These are phyloP conservation scores for Syngnathus floridae DNA, from an alignment of 2,113 vertebrate genomes.

Conservation along the genomic window DNA sequence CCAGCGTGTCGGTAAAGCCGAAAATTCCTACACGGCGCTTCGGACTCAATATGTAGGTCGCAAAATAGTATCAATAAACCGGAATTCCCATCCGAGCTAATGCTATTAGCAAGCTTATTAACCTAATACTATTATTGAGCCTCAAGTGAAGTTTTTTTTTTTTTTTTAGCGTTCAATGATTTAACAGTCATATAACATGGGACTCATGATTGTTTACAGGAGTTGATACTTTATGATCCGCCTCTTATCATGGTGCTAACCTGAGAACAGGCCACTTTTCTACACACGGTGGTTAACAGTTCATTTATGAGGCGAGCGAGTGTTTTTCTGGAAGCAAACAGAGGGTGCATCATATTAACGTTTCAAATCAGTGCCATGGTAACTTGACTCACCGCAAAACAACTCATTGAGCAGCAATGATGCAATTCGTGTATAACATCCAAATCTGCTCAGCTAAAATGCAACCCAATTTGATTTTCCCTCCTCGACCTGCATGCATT, in stretches of 20 bases:
- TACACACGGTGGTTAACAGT: neutral
- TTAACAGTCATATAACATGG: no score
- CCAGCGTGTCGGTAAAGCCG: slow-evolving; percentile 33
- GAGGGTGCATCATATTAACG: neutral
- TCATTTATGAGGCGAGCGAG: neutral
- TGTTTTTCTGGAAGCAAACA: neutral
- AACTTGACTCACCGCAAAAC: neutral
- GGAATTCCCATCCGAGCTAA: neutral
- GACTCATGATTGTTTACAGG: no score
- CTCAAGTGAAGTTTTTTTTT: no score
- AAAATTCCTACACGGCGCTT: slow-evolving; percentile 38
- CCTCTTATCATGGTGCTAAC: neutral
- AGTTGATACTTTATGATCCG: no score
- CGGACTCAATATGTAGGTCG: slow-evolving; percentile 13
- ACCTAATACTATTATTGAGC: no score
- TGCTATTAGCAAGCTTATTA: no score
- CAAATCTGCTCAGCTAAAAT: slow-evolving; percentile 1
- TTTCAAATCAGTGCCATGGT: neutral
- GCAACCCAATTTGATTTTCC: slow-evolving; percentile 25
- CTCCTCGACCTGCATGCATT: slow-evolving; percentile 22
- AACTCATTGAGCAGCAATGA: neutral
- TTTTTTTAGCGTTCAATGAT: no score
- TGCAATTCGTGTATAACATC: neutral
- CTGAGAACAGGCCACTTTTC: neutral
- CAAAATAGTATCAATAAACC: neutral